A percentile compares a stretch with the other conserved stretches of the same genome.
phyloP scores from a whole-genome alignment of 2,113 vertebrate species.

The Vulpes ferrilata region DNA sequence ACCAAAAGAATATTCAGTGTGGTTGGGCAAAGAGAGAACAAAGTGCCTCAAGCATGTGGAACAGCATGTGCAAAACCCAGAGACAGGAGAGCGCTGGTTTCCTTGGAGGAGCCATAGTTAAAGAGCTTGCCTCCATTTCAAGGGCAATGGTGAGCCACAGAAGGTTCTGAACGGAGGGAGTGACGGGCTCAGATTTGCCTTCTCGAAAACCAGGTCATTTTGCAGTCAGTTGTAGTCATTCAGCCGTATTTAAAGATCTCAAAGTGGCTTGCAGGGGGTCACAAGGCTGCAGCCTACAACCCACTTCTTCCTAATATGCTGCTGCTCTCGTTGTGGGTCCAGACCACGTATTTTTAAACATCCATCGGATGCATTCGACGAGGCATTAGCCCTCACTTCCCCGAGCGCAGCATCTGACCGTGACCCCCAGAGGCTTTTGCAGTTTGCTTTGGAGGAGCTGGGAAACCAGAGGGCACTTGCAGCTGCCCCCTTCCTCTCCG shows the following conservation, averaged over 20 bases:
- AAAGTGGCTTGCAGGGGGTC: not conserved
- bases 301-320: not conserved
- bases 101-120: not conserved
- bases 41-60: no score
- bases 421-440: fast-evolving
- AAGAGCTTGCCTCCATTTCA: not conserved
- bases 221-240: not conserved
- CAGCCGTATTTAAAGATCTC: fast-evolving
- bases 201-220: not conserved
- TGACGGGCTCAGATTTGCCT: fast-evolving
- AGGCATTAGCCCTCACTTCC: fast-evolving
- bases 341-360: not conserved
- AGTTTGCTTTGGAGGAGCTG: not conserved
- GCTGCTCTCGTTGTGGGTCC: not conserved
- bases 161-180: not conserved
- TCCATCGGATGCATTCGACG: not conserved
- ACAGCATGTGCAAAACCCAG: fast-evolving
- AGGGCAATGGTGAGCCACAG: not conserved
- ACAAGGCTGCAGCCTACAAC: not conserved
- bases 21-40: not conserved
- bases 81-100: not conserved
- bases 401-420: fast-evolving
- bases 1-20: no score
- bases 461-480: not conserved
- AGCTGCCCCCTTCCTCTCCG: not conserved